Evolutionary conservation across 2,113 vertebrate genomes (phyloP), one percentile per base, ranked within the genome.

Genomic region (Gorsachius goisagi): DNA sequence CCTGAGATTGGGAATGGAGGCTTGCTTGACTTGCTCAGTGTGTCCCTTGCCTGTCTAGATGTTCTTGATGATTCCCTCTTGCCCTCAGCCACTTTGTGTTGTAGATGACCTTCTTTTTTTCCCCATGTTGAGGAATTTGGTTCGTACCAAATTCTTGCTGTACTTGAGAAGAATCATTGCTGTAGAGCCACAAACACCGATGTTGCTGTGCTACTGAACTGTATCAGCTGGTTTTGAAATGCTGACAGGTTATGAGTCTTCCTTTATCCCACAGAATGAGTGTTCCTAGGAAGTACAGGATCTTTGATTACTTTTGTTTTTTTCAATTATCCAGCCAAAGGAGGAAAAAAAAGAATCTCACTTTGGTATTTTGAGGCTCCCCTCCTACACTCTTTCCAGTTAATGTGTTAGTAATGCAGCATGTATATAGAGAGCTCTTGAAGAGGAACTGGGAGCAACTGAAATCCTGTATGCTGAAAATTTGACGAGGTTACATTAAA

Each of bases 201-300:
- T 47, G 55, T 71, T 89, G 80, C 80, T 90, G 64, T 88, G 93
- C 80, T 94, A 55, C 64, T 11, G 8, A 82, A 87, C 67, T 72
- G 12, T 75, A 71, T 91, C 72, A 81, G 82, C 66, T 64, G 62
- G 56, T 75, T 92, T 92, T 80, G 66, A 89, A 85, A 59, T n/a
- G n/a, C 44, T 89, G 66, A 63, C 66, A 69, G 49, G 76, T 89
- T 83, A 33, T 21, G 18, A 85, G 80, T 96, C 90, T 96, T 96
- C 94, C 96, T 94, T 80, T 86, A 73, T 78, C 64, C 73, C 8
- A 0, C 44, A 84, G 69, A 75, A 62, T n/a, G 59, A 62, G 32
- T 19, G 21, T 35, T 94, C 49, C 76, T 93, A 67, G 47, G 44
- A 69, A 53, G 20, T 63, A 76, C 37, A 72, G 66, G 35, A 64